Evolutionary conservation across 1,140 invertebrate species (phyloP).

Genomic region (Ladona fulva): DNA sequence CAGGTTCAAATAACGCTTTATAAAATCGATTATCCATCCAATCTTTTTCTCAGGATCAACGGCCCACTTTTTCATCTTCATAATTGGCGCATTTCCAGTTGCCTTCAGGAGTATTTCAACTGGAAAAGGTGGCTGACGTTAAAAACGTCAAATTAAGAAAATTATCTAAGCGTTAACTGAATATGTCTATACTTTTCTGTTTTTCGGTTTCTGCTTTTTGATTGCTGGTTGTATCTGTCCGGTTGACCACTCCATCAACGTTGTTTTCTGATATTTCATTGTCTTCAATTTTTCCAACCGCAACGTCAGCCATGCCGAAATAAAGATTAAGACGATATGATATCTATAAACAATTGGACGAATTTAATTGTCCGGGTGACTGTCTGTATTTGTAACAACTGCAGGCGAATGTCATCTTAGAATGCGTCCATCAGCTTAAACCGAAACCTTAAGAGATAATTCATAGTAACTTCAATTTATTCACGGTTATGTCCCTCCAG

Average conservation of each 20-base stretch:
- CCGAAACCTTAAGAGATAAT: too few species aligned
- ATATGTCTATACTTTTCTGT: neutral
- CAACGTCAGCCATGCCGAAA: neutral
- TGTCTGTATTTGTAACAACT: too few species aligned
- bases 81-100: conserved; percentile 92
- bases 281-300: neutral
- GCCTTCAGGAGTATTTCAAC: conserved; percentile 90
- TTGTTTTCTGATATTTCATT: neutral
- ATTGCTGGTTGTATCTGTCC: neutral
- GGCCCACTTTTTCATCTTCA: conserved; percentile 92
- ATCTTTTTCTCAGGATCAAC: conserved; percentile 83
- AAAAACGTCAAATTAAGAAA: too few species aligned
- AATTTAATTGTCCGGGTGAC: too few species aligned
- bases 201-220: neutral
- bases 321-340: too few species aligned
- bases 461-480: too few species aligned
- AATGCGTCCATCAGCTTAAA: too few species aligned
- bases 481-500: too few species aligned
- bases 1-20: conserved; percentile 82
- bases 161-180: too few species aligned
- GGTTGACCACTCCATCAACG: neutral
- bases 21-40: conserved; percentile 78
- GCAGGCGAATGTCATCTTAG: too few species aligned
- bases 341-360: too few species aligned
- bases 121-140: conserved; percentile 38